Conservation (phyloP, 2,797 vertebrate species). For the Ciconia nigra region DNA sequence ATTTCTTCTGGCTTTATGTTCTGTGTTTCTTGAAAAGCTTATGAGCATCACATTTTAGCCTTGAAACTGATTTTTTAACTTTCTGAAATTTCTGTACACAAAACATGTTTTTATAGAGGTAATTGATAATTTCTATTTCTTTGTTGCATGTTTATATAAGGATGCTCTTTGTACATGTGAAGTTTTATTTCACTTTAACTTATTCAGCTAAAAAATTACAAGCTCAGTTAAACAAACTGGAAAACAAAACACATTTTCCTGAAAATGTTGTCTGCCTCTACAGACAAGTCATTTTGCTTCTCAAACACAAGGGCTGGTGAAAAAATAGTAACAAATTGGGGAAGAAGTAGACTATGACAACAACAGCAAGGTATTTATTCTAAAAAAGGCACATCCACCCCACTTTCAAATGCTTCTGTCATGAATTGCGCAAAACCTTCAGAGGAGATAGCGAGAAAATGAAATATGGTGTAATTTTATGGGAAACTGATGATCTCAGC, state of each 20-base stretch:
- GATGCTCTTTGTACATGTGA: not conserved
- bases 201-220: not conserved
- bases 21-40: not conserved
- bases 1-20: not conserved
- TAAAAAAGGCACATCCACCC: not conserved
- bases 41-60: fast-evolving
- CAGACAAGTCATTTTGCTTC: not conserved
- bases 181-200: not conserved
- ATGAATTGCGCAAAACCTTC: not conserved
- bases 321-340: not conserved
- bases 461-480: not conserved
- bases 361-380: not conserved
- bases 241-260: not conserved
- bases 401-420: not conserved
- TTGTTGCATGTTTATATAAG: not conserved
- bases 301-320: not conserved
- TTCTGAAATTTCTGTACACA: not conserved
- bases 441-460: not conserved
- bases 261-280: not conserved
- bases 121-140: not conserved
- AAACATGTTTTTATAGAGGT: not conserved
- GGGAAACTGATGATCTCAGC: not conserved
- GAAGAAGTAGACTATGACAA: not conserved
- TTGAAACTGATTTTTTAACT: not conserved
- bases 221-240: not conserved